Base-by-base conservation (phyloP, 2,113 vertebrate genomes). In the Actinemys pallida region DNA sequence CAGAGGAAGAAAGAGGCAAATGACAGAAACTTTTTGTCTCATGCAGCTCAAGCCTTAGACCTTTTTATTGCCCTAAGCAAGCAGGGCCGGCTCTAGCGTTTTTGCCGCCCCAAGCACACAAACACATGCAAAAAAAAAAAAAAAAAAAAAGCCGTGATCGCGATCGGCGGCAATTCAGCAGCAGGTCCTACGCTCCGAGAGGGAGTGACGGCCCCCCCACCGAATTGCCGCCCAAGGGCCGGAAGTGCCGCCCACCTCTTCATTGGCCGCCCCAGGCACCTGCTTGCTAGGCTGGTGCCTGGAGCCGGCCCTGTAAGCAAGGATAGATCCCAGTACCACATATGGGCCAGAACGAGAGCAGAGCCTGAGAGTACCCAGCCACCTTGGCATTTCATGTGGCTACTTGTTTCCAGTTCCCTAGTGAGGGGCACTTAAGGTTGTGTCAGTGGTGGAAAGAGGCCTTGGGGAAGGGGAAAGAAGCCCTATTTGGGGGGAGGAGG, bases 61-160 rank as follows among this genome's bases (percentile, higher is more conserved):
- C 27, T 90, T 94, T 11, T 75, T 59, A 45, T 78, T 96, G 87
- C 81, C 83, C 89, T 89, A 50, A 16, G 14, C 50, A 83, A 94
- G 88, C 82, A 91, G 93, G 90, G 45, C 45, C 45, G 45, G 45
- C 45, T 45, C 45, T 45, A 2, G 45, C 45, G 45, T 45, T 45
- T 45, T 45, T 45, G 45, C 45, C 45, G 45, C 6, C 45, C 45
- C 45, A 45, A 45, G 45, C 45, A 45, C 45, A 6, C 45, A 6
- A 6, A 45, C 45, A 45, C 45, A 45, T 45, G 45, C 39, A 42
- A 42, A 45, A 45, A 45, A 45, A 45, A 39, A 39, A 39, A 39
- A 45, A 45, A 45, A 45, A 45, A 45, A 45, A 45, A 45, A 45
- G 45, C 45, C 45, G 42, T 45, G 42, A 45, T 45, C 42, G 42